These are phyloP conservation scores for Oxyteleia sp. DNA, from an alignment of 2,888 invertebrate species.

Conservation along the genomic window DNA sequence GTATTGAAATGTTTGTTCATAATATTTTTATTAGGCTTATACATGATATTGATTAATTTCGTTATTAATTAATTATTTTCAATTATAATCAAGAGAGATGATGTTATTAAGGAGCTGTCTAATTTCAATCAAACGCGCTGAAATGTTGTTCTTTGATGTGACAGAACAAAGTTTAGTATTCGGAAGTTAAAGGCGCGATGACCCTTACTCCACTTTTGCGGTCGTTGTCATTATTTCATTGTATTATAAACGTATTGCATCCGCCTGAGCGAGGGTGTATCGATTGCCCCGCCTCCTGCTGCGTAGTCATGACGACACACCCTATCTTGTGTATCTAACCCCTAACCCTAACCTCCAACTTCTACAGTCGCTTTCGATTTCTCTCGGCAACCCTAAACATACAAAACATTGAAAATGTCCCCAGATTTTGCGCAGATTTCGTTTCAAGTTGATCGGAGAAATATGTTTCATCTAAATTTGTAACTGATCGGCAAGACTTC, in stretches of 20 bases:
- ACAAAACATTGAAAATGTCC: slow-evolving; percentile 20
- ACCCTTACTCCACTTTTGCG: slow-evolving; percentile 77
- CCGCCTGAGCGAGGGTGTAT: slow-evolving; percentile 91
- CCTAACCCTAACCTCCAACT: slow-evolving; percentile 83
- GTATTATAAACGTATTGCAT: slow-evolving; percentile 85
- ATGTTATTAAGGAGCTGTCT: slow-evolving; percentile 27
- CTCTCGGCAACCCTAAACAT: slow-evolving; percentile 49
- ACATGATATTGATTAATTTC: background rate
- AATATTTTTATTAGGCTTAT: background rate
- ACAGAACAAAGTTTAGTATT: slow-evolving; percentile 71
- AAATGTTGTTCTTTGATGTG: slow-evolving; percentile 66
- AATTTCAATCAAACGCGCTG: slow-evolving; percentile 50
- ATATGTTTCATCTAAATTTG: background rate
- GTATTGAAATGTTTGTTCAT: no score
- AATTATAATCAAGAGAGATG: background rate
- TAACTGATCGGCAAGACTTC: background rate
- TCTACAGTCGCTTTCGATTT: slow-evolving; percentile 76
- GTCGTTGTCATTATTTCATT: slow-evolving; percentile 84
- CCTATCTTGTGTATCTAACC: slow-evolving; percentile 85
- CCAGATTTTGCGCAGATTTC: slow-evolving; percentile 6
- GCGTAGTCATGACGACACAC: slow-evolving; percentile 89
- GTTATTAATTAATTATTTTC: no score
- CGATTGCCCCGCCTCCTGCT: slow-evolving; percentile 91
- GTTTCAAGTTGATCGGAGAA: background rate
- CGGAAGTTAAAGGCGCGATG: slow-evolving; percentile 81